Evolutionary conservation across 2,113 vertebrate genomes (phyloP).

Genomic region (Ellobius talpinus): DNA sequence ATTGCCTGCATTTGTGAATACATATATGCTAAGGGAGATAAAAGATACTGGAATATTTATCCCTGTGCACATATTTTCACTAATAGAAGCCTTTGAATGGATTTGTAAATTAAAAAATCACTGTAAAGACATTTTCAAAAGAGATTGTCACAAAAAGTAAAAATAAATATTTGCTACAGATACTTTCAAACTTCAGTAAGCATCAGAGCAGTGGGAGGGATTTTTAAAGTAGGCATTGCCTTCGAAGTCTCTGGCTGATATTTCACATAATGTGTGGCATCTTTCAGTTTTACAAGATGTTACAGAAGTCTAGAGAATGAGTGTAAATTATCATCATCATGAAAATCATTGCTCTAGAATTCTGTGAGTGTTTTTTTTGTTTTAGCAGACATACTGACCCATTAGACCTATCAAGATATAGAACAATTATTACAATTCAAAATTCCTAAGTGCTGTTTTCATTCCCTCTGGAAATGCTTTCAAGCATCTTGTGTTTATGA

Average conservation of each 20-base stretch:
- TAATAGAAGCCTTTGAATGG: neutral
- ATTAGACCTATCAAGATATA: neutral
- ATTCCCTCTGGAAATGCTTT: neutral
- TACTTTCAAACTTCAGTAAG: neutral
- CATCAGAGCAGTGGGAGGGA: neutral
- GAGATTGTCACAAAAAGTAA: neutral
- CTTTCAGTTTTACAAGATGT: conserved; percentile 30
- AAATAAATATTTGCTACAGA: neutral
- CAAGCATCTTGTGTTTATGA: neutral
- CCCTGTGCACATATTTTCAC: neutral
- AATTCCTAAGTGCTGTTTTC: neutral
- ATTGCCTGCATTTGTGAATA: neutral
- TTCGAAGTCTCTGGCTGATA: neutral
- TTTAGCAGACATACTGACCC: neutral
- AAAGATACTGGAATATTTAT: neutral
- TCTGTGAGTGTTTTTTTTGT: neutral
- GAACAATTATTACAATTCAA: neutral
- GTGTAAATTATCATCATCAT: neutral
- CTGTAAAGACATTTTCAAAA: neutral
- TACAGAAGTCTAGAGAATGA: neutral
- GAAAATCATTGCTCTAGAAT: neutral
- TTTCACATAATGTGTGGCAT: neutral
- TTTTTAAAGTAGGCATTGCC: neutral
- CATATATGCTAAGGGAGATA: neutral
- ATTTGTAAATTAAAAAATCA: neutral